phyloP scores from a whole-genome alignment of 2,113 vertebrate species.

The Strigops habroptila region DNA sequence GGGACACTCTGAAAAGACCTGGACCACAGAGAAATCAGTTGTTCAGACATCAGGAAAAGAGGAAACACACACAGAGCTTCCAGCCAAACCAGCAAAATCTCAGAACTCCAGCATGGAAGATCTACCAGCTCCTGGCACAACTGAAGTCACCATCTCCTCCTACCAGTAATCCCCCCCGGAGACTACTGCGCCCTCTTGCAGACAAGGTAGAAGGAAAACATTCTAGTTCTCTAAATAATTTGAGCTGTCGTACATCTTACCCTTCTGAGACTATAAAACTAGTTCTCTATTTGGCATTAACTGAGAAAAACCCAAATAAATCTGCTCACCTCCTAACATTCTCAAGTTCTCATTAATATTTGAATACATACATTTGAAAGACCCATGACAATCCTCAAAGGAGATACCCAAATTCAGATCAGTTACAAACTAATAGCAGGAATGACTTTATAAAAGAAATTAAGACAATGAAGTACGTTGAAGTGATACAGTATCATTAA shows the following conservation, averaged over 20 bases:
- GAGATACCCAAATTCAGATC: background rate
- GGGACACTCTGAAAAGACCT: constrained; percentile 82
- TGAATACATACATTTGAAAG: background rate
- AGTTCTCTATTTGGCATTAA: background rate
- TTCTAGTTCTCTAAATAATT: background rate
- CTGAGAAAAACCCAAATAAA: background rate
- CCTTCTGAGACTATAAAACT: background rate
- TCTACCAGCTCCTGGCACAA: background rate
- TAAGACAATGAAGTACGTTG: background rate
- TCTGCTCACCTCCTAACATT: background rate
- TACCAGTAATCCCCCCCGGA: background rate
- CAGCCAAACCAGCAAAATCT: background rate
- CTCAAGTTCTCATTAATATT: background rate
- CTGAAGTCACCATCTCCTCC: background rate
- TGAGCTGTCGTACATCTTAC: background rate
- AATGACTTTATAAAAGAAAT: background rate
- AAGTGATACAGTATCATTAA: background rate
- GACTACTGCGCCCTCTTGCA: background rate
- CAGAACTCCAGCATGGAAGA: background rate
- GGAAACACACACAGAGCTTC: background rate
- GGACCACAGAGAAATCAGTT: background rate
- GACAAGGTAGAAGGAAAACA: background rate
- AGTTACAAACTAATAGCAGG: background rate
- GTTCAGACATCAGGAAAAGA: background rate
- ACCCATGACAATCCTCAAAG: background rate